A percentile compares a stretch with the other conserved stretches of the same genome.
These are phyloP conservation scores for Yoshiicerus persimilis DNA, from an alignment of 1,140 invertebrate species.

Conservation along the genomic window DNA sequence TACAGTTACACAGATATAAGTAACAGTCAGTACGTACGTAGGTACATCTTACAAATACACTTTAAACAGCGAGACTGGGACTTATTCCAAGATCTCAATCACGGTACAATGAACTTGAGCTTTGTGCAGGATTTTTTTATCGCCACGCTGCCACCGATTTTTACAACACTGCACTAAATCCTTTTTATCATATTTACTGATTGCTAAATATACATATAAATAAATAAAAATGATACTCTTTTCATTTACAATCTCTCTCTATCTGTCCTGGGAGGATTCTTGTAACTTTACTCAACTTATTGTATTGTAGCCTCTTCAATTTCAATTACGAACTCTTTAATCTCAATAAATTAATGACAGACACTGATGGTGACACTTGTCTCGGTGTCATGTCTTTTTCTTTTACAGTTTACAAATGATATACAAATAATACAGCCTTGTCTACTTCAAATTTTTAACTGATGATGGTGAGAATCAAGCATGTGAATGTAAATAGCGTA, in stretches of 20 bases:
- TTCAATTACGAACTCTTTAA: neutral
- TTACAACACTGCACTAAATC: neutral
- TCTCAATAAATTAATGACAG: neutral
- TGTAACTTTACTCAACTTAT: neutral
- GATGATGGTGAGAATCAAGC: too few species aligned
- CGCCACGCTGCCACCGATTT: conserved; percentile 1
- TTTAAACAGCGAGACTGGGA: neutral
- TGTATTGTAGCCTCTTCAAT: neutral
- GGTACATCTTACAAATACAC: neutral
- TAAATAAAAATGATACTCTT: neutral
- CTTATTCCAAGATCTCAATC: conserved; percentile 27
- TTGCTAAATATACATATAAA: neutral
- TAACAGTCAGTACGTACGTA: neutral
- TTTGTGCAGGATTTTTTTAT: conserved; percentile 15
- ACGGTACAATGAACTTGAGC: conserved; percentile 22
- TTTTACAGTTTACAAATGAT: neutral
- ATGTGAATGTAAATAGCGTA: neutral
- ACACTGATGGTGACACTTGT: neutral
- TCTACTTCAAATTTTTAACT: neutral
- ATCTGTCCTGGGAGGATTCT: neutral
- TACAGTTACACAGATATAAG: neutral
- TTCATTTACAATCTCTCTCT: neutral
- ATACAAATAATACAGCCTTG: neutral
- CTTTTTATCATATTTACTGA: neutral
- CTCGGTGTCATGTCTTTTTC: neutral